Evolutionary conservation across 2,797 vertebrate genomes (phyloP), one percentile per base, ranked within the genome.

Genomic region (Gymnothorax javanicus): DNA sequence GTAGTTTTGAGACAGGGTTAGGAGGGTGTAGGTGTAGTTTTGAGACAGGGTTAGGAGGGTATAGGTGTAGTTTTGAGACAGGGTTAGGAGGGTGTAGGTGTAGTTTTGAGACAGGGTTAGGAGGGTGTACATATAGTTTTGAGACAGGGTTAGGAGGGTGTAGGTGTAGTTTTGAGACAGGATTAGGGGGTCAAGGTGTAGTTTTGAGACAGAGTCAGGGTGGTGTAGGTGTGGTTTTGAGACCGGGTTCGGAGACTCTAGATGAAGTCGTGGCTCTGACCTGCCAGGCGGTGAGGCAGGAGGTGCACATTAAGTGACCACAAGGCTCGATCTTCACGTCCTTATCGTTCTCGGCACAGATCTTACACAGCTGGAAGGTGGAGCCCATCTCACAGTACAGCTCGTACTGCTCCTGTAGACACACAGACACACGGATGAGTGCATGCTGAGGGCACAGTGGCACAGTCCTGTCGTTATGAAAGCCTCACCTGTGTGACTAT

Each of bases 381-480:
- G 98, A 99, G 91, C 98, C 98, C 98, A 99, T 99, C 96, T 99
- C 98, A 52, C 98, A 99, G 91, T 99, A 99, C 90, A 99, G 93
- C 93, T 99, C 98, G 56, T 99, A 99, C 94, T 99, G 98, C 90
- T 99, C 98, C 98, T 99, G 93, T 73, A 23, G 79, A 59, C 13
- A 56, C 25, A 59, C 11, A 9, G 33, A 64, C 27, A 62, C 5
- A 87, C 58, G 81, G 8, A n/a, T 17, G 43, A 25, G n/a, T 7
- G 13, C n/a, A 58, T 83, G 71, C 33, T 58, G 54, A 85, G 43
- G 57, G 7, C 17, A 23, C 25, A 71, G 23, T 4, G 17, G 12
- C 20, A 20, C 13, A n/a, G 0, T 54, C 7, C 59, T 50, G 60
- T 43, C 33, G 33, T 43, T 43, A 43, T 43, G 33, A 43, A 43